phyloP scores from a whole-genome alignment of 2,888 invertebrate genomes.

The Sphaeridia pumilis region DNA sequence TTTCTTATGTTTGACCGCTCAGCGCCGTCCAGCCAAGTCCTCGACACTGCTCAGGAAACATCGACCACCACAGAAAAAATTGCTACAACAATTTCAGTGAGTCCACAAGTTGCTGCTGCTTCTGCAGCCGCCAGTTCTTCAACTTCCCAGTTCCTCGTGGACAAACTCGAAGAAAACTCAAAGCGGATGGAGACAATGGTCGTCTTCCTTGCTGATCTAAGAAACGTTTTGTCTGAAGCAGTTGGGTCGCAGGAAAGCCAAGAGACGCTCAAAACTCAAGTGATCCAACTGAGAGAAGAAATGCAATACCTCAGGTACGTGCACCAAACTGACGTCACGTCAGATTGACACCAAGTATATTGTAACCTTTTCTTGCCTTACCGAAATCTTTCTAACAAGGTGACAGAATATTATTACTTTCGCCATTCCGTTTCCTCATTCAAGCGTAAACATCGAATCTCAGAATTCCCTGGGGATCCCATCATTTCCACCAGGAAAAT shows the following conservation, averaged over 20 bases:
- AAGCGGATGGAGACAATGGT: conserved; percentile 32
- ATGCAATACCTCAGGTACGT: conserved; percentile 28
- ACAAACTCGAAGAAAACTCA: conserved; percentile 28
- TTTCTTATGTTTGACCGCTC: conserved; percentile 8
- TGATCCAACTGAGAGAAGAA: conserved; percentile 31
- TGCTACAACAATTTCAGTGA: background rate
- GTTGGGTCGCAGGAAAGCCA: conserved; percentile 24
- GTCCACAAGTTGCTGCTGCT: background rate
- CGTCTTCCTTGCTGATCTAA: conserved; percentile 27
- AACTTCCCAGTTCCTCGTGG: conserved; percentile 12
- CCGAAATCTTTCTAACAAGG: no score
- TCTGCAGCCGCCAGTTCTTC: background rate
- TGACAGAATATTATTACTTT: no score
- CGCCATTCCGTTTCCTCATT: no score
- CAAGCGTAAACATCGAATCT: no score
- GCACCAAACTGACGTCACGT: no score
- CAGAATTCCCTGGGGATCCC: no score
- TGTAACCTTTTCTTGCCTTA: no score
- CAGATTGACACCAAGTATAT: no score
- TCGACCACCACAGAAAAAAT: background rate
- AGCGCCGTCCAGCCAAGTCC: background rate
- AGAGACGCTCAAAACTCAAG: conserved; percentile 26
- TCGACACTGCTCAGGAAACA: background rate
- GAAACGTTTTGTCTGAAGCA: conserved; percentile 26
- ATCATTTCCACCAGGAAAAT: no score